Conservation (phyloP, 2,113 vertebrate species). For the Alexandromys fortis region DNA sequence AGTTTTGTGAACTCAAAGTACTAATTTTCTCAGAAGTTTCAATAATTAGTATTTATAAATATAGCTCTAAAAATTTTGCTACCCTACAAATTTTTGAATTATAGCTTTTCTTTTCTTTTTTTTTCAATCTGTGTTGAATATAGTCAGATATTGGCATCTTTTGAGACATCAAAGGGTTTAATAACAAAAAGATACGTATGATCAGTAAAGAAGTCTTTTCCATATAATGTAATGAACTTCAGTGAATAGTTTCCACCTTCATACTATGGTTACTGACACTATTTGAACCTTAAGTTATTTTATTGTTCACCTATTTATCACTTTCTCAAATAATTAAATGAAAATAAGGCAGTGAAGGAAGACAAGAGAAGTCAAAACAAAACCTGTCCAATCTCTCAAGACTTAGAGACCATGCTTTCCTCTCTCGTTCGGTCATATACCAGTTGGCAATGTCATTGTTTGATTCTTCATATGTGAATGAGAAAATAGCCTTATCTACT, state of each 20-base stretch:
- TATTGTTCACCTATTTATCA: background rate
- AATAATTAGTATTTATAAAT: conserved; percentile 40
- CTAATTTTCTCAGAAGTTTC: background rate
- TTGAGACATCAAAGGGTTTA: conserved; percentile 11
- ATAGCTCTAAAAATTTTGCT: conserved; percentile 7
- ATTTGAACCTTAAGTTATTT: conserved; percentile 27
- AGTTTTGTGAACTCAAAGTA: background rate
- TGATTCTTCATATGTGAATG: background rate
- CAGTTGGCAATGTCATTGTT: background rate
- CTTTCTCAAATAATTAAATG: conserved; percentile 22
- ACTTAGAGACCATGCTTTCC: background rate
- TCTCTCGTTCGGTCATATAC: background rate
- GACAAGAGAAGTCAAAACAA: background rate
- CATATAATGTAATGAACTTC: conserved; percentile 20
- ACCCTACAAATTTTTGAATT: conserved; percentile 18
- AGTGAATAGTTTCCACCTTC: background rate
- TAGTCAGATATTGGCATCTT: background rate
- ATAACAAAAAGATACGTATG: background rate
- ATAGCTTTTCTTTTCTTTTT: conserved; percentile 7
- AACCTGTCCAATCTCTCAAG: background rate
- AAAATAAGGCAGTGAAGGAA: background rate
- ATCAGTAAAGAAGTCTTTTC: background rate
- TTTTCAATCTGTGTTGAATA: background rate
- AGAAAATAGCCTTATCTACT: background rate
- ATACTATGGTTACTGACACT: background rate